Evolutionary conservation across 2,888 invertebrate species (phyloP).

Genomic region (Mesorhabditis belari): DNA sequence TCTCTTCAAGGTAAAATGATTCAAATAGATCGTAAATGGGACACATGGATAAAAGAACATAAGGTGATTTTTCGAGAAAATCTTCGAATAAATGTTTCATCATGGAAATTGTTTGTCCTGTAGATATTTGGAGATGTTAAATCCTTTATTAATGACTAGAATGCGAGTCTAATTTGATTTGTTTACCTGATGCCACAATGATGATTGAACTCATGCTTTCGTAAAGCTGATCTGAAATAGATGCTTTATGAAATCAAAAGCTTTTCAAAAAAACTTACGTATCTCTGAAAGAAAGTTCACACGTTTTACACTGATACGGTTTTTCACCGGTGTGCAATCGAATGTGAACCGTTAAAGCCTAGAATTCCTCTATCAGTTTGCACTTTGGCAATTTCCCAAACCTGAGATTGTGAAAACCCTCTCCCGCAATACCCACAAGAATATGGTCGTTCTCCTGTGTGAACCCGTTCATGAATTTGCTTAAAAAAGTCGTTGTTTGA

Average conservation of each 20-base stretch:
- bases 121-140: too few species aligned
- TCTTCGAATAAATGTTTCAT: too few species aligned
- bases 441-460: conserved; percentile 44
- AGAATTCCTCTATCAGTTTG: not conserved
- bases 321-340: conserved; percentile 33
- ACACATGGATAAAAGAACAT: too few species aligned
- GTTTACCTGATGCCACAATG: too few species aligned
- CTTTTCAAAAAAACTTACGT: conserved; percentile 14
- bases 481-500: conserved; percentile 5
- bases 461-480: conserved; percentile 33
- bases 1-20: too few species aligned
- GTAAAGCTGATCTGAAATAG: conserved; percentile 29
- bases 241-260: not conserved
- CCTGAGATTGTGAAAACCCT: conserved; percentile 36
- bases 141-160: too few species aligned
- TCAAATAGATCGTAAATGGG: too few species aligned
- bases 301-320: conserved; percentile 27
- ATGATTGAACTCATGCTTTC: conserved; percentile 31
- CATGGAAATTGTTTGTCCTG: too few species aligned
- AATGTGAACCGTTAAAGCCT: conserved; percentile 24
- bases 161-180: too few species aligned
- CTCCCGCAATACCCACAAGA: conserved; percentile 36
- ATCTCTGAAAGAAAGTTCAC: conserved; percentile 25
- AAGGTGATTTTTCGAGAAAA: too few species aligned
- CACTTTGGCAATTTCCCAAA: not conserved